Base-by-base conservation (phyloP, 2,888 invertebrate genomes). In the Hemicrepidius hirtus region DNA sequence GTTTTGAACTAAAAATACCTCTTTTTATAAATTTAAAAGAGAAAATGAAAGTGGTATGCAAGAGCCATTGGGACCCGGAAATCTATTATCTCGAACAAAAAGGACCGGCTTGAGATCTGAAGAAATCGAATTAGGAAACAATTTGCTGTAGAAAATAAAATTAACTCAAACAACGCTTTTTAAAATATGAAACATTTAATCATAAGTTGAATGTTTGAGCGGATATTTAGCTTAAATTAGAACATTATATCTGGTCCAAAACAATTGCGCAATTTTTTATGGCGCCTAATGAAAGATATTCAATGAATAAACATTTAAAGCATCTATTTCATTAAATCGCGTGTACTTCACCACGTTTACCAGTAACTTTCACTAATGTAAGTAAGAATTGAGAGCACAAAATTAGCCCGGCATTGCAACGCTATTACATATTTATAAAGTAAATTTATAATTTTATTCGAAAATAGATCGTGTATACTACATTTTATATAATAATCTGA, bases 361-460 rank as follows among this genome's bases (percentile, higher is more conserved):
- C 21, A 55, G 28, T 18, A 66, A 66, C 66, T 66, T 66, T 66
- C 55, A 66, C 66, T 66, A 66, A 55, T 18, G 24, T 37, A 20
- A 24, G 16, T 66, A 66, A 41, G 55, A 66, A 55, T 50, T 55
- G 66, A 66, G 66, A 41, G 41, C 66, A 24, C 55, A 55, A 66
- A 66, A 66, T 66, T 66, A 66, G 66, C 66, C 66, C 55, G 55
- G n/a, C 66, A 32, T 66, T 55, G 66, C 66, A 66, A 55, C 16
- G 55, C 66, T 66, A 13, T 55, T 66, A 66, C 66, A 66, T 66
- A 66, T 66, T 66, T 66, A 66, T 66, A 66, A 41, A 41, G 55
- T 41, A 53, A 55, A 65, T 55, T 49, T 46, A 50, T 13, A 9
- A 57, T 37, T 13, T 53, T 32, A 13, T 21, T 53, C 28, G 28